Evolutionary conservation across 53 echinoderm and acorn worm species (phyloP).

Genomic region (Zoroaster sp.): DNA sequence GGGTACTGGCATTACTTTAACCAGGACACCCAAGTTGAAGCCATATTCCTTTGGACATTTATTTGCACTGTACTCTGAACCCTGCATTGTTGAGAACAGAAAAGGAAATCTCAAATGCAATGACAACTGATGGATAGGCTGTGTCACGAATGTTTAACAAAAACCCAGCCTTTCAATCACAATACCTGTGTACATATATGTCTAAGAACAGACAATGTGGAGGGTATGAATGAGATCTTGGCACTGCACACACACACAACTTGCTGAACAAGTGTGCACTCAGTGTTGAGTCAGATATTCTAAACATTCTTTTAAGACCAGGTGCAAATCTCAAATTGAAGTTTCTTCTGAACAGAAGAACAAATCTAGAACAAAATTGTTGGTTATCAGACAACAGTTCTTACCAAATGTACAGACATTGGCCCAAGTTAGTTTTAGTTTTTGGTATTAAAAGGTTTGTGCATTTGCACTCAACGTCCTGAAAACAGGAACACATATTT

Average conservation of each 20-base stretch:
- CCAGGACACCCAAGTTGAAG: slow-evolving; percentile 45
- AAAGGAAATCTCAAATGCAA: neutral
- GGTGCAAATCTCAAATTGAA: too few relatives aligned
- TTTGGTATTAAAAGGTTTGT: too few relatives aligned
- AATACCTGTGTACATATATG: too few relatives aligned
- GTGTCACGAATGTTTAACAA: neutral
- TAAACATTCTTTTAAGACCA: too few relatives aligned
- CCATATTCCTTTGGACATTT: neutral
- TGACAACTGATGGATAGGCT: neutral
- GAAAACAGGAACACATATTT: too few relatives aligned
- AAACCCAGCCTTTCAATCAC: neutral
- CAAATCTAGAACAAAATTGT: too few relatives aligned
- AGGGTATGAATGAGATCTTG: neutral
- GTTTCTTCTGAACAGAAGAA: too few relatives aligned
- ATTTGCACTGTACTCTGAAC: neutral
- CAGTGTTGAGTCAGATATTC: neutral
- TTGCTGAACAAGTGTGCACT: neutral
- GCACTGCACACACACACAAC: neutral
- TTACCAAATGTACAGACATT: too few relatives aligned
- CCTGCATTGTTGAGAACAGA: neutral
- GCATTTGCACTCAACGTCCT: too few relatives aligned
- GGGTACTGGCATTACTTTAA: neutral
- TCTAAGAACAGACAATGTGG: neutral
- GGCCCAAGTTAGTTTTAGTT: too few relatives aligned
- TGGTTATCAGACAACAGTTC: too few relatives aligned